Conservation (phyloP, 2,113 vertebrate genomes). For the Ictidomys tridecemlineatus region DNA sequence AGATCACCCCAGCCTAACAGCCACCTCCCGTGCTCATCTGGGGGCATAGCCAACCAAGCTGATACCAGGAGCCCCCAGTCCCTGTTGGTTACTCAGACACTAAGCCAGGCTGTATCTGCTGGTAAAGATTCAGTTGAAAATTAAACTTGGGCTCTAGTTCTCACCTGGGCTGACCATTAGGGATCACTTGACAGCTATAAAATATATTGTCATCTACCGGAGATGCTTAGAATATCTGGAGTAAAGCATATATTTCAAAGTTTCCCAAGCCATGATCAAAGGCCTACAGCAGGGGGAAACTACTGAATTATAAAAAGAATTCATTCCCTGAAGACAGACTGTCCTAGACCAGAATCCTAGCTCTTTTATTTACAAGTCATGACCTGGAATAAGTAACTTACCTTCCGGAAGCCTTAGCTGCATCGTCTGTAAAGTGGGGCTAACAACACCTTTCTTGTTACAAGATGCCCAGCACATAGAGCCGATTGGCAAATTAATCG, state of each 20-base stretch:
- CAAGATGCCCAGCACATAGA: rapidly evolving
- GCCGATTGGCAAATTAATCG: not conserved
- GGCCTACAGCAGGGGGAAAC: not conserved
- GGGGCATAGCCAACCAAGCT: not conserved
- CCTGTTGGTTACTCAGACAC: not conserved
- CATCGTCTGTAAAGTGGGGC: not conserved
- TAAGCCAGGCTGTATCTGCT: not conserved
- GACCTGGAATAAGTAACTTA: not conserved
- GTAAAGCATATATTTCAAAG: not conserved
- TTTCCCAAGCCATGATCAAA: not conserved
- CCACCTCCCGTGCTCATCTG: rapidly evolving
- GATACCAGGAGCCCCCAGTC: not conserved
- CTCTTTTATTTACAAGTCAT: not conserved
- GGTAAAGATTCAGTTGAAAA: not conserved
- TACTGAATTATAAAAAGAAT: not conserved
- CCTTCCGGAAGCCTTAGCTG: not conserved
- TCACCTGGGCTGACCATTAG: not conserved
- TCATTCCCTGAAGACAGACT: not conserved
- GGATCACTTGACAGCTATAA: not conserved
- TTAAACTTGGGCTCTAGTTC: not conserved
- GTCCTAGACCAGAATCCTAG: not conserved
- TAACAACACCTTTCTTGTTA: not conserved
- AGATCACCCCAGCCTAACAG: not conserved
- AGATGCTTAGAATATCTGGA: not conserved
- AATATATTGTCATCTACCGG: not conserved